A percentile compares a stretch with the other conserved stretches of the same genome.
These are phyloP conservation scores for Drosophila borborema DNA, from an alignment of 2,888 invertebrate genomes.

Conservation along the genomic window DNA sequence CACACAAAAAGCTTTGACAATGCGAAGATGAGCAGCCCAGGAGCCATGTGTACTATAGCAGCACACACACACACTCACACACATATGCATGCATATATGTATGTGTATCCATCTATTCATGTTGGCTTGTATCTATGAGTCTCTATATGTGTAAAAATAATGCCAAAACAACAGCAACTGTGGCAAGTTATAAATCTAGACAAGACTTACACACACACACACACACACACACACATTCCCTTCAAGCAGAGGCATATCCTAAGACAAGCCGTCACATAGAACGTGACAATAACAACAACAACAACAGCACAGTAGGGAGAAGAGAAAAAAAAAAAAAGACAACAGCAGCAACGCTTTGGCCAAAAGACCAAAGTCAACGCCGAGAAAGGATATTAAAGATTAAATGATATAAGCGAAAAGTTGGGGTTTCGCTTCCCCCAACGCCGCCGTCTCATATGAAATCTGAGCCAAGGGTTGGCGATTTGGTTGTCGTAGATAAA, in stretches of 20 bases:
- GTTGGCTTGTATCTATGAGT: constrained; percentile 42
- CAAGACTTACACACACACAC: constrained; percentile 47
- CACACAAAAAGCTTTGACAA: constrained; percentile 71
- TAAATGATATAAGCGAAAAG: constrained; percentile 78
- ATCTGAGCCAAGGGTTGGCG: constrained; percentile 75
- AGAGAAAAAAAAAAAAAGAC: background rate
- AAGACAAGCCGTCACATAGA: constrained; percentile 73
- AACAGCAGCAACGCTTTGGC: constrained; percentile 20
- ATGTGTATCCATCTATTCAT: constrained; percentile 22
- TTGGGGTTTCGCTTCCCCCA: constrained; percentile 33
- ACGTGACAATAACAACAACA: constrained; percentile 60
- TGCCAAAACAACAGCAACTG: constrained; percentile 62
- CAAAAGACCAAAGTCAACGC: constrained; percentile 78
- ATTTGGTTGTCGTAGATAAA: constrained; percentile 63
- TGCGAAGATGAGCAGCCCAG: constrained; percentile 66
- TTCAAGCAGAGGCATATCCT: constrained; percentile 34
- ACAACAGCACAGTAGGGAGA: constrained; percentile 8
- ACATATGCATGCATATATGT: constrained; percentile 11
- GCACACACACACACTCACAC: constrained; percentile 44
- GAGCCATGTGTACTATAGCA: constrained; percentile 58
- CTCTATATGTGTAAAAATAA: constrained; percentile 52
- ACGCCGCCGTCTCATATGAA: constrained; percentile 46
- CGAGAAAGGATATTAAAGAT: constrained; percentile 81
- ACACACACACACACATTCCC: constrained; percentile 20
- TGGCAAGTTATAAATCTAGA: constrained; percentile 79